These are phyloP conservation scores for Chrysaora quinquecirrha DNA, from an alignment of 30 jellyfish, hydroid and myxozoan species.

Conservation along the genomic window DNA sequence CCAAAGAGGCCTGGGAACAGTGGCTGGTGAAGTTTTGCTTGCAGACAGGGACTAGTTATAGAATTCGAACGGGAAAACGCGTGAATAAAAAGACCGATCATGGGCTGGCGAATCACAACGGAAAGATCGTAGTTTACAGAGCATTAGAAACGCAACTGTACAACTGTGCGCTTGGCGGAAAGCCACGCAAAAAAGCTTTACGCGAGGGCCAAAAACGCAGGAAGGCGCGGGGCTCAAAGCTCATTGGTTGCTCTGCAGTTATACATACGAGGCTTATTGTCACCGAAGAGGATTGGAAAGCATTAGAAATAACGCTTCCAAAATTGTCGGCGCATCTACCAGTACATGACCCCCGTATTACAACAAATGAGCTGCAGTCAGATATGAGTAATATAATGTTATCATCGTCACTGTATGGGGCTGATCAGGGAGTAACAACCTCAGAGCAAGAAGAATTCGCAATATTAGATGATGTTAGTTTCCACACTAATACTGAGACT, in stretches of 20 bases:
- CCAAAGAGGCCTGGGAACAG: slow-evolving; percentile 93
- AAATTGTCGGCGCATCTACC: slow-evolving; percentile 91
- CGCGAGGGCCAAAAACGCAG: slow-evolving; percentile 91
- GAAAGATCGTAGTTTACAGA: slow-evolving; percentile 90
- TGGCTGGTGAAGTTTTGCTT: slow-evolving; percentile 83
- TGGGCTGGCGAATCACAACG: slow-evolving; percentile 98
- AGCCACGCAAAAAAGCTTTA: slow-evolving; percentile 87
- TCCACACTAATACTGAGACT: slow-evolving; percentile 39
- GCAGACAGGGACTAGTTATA: slow-evolving; percentile 92
- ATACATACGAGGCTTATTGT: slow-evolving; percentile 96
- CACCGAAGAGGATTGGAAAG: slow-evolving; percentile 94
- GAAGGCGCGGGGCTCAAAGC: slow-evolving; percentile 95
- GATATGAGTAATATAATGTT: slow-evolving; percentile 56
- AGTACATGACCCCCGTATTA: slow-evolving; percentile 87
- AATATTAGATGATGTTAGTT: slow-evolving; percentile 58
- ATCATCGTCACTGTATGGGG: slow-evolving; percentile 37
- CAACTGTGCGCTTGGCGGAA: slow-evolving; percentile 98
- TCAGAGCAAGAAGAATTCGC: slow-evolving; percentile 51
- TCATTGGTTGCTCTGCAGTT: slow-evolving; percentile 97
- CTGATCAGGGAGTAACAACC: slow-evolving; percentile 60
- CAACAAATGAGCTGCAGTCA: slow-evolving; percentile 31
- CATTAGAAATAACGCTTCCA: slow-evolving; percentile 95
- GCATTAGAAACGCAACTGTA: slow-evolving; percentile 95
- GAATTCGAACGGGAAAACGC: slow-evolving; percentile 97
- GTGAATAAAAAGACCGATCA: slow-evolving; percentile 94